Evolutionary conservation across 2,888 invertebrate species (phyloP), one percentile per base, ranked within the genome.

Genomic region (Miltochrista miniata): DNA sequence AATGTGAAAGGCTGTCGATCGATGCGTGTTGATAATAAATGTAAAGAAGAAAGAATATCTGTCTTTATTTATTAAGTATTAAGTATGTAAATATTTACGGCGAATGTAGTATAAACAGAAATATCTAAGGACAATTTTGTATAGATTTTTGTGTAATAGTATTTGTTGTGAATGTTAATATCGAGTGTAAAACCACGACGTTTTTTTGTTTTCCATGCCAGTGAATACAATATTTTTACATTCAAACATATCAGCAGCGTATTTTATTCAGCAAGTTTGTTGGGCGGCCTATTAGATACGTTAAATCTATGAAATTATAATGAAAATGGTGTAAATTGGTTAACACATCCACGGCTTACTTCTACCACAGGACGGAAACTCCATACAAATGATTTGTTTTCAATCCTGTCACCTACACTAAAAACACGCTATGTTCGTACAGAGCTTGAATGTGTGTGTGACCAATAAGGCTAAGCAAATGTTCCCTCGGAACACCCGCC

Each of bases 61-160:
- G 71, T 82, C 72, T 76, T 77, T 75, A 69, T 68, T 80, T 81
- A 66, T 76, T 79, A 84, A 81, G 76, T 81, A 66, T 76, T 79
- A 84, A 81, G 76, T 69, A 72, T 88, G 88, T 89, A 87, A 85
- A 89, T 88, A 88, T 74, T 67, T 71, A 70, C 57, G 62, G 68
- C 53, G 59, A 47, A 52, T 14, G 10, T 62, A n/a, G 66, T 66
- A 56, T 69, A 54, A 71, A 70, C 8, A 74, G 68, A 66, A 71
- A 74, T 76, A 81, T 69, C 62, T 85, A 83, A 84, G 83, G 77
- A 80, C 76, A 82, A 82, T 81, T 84, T 84, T 85, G 82, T 87
- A 86, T 79, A 85, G 79, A 80, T 78, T 53, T n/a, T 61, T 67
- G 57, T 75, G 74, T 75, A 76, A 74, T 76, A 77, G 68, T 75